A percentile compares a stretch with the other conserved stretches of the same genome.
These are phyloP conservation scores for Aplodontia rufa DNA, from an alignment of 2,113 vertebrate genomes.

Conservation along the genomic window DNA sequence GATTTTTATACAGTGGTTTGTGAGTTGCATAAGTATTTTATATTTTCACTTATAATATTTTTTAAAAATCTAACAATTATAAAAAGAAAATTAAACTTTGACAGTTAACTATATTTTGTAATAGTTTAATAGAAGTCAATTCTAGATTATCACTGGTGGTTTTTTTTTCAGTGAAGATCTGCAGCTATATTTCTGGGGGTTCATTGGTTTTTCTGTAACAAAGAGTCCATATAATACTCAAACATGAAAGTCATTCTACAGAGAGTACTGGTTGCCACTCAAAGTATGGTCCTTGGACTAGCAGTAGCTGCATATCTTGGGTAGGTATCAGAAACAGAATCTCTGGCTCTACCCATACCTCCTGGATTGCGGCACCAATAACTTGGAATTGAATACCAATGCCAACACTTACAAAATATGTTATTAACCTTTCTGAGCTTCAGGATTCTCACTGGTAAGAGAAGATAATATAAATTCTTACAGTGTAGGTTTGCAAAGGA, in stretches of 20 bases:
- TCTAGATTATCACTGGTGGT: background rate
- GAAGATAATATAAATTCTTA: background rate
- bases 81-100: background rate
- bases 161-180: background rate
- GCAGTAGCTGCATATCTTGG: background rate
- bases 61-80: background rate
- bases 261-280: no score
- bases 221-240: background rate
- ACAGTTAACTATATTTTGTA: background rate
- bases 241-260: background rate
- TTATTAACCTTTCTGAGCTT: background rate
- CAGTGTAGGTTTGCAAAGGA: background rate
- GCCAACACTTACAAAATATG: background rate
- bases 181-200: background rate
- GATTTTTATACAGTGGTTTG: background rate
- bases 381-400: background rate
- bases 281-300: background rate
- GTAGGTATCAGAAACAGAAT: background rate
- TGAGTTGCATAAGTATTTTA: constrained; percentile 12
- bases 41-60: background rate
- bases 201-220: background rate
- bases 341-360: background rate
- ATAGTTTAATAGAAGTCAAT: background rate
- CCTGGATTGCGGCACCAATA: background rate
- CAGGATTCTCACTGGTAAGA: background rate